These are phyloP conservation scores for Lottia scabra DNA, from an alignment of 2,888 invertebrate genomes.

Conservation along the genomic window DNA sequence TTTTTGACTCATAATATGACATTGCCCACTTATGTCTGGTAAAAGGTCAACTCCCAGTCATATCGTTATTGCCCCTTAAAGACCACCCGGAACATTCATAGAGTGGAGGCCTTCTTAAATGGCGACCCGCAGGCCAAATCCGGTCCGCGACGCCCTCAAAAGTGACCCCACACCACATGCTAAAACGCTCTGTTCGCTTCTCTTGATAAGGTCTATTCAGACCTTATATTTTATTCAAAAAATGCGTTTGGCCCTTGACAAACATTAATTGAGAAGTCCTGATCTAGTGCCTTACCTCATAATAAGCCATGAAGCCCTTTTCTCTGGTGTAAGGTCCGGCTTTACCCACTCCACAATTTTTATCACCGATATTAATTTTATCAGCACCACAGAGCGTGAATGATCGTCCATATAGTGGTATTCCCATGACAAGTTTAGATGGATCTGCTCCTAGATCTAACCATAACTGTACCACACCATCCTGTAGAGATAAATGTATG, in stretches of 20 bases:
- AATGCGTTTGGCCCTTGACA: too few species aligned
- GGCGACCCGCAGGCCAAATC: too few species aligned
- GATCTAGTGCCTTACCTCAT: slow-evolving; percentile 39
- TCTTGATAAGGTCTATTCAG: too few species aligned
- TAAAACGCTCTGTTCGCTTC: too few species aligned
- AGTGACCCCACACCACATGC: too few species aligned
- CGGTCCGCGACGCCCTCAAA: too few species aligned
- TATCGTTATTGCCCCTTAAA: too few species aligned
- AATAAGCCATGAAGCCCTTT: slow-evolving; percentile 49
- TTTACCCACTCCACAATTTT: slow-evolving; percentile 38
- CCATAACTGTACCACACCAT: slow-evolving; percentile 42
- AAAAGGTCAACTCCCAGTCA: too few species aligned
- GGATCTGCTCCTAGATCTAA: slow-evolving; percentile 83
- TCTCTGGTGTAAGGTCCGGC: slow-evolving; percentile 43
- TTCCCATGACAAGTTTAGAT: slow-evolving; percentile 91
- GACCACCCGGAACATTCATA: too few species aligned
- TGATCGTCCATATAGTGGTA: slow-evolving; percentile 93
- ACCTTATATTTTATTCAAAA: too few species aligned
- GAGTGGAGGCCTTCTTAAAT: too few species aligned
- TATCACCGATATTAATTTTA: slow-evolving; percentile 39
- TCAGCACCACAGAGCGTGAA: slow-evolving; percentile 81
- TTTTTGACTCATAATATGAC: too few species aligned
- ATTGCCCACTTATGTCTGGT: not conserved
- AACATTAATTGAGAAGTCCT: not conserved
- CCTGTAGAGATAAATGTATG: slow-evolving; percentile 31